Evolutionary conservation across 1,140 invertebrate genomes (phyloP).

Genomic region (Drosophila ambigua): DNA sequence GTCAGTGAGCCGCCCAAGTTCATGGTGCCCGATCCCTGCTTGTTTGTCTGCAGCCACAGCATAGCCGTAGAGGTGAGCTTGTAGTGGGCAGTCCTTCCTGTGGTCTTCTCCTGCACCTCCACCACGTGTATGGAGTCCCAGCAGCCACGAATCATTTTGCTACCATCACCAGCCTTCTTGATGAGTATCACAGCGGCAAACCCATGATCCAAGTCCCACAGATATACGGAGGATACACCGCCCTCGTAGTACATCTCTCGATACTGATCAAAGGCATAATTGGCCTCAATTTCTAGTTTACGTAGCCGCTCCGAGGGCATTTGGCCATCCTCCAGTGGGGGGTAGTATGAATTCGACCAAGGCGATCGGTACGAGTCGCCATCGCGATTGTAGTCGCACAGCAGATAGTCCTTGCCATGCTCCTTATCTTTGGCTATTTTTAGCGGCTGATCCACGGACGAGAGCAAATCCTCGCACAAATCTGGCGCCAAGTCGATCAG

Average conservation of each 20-base stretch:
- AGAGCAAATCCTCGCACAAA: constrained; percentile 98
- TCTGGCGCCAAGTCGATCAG: constrained; percentile 97
- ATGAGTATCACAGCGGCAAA: constrained; percentile 99
- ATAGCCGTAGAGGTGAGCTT: constrained; percentile 99
- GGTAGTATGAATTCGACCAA: constrained; percentile 99
- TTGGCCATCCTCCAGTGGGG: constrained; percentile 98
- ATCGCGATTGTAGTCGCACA: constrained; percentile 99
- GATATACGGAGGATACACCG: constrained; percentile 99
- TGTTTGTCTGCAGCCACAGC: constrained; percentile 99
- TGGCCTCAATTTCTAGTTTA: constrained; percentile 98
- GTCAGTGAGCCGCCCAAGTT: constrained; percentile 99
- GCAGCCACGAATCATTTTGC: constrained; percentile 98
- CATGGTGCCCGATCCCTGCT: constrained; percentile 98
- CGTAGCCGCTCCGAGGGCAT: constrained; percentile 98
- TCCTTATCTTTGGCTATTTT: constrained; percentile 98
- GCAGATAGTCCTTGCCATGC: constrained; percentile 97
- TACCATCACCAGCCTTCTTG: constrained; percentile 98
- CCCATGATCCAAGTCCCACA: constrained; percentile 99
- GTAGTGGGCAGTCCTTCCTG: constrained; percentile 97
- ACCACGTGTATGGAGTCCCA: constrained; percentile 99
- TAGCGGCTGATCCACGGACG: constrained; percentile 98
- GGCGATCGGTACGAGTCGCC: constrained; percentile 99
- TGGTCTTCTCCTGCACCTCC: constrained; percentile 98
- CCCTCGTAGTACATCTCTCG: constrained; percentile 99
- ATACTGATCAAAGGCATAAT: constrained; percentile 99